Base-by-base conservation (phyloP, 2,888 invertebrate species). In the Laspeyria flexula region DNA sequence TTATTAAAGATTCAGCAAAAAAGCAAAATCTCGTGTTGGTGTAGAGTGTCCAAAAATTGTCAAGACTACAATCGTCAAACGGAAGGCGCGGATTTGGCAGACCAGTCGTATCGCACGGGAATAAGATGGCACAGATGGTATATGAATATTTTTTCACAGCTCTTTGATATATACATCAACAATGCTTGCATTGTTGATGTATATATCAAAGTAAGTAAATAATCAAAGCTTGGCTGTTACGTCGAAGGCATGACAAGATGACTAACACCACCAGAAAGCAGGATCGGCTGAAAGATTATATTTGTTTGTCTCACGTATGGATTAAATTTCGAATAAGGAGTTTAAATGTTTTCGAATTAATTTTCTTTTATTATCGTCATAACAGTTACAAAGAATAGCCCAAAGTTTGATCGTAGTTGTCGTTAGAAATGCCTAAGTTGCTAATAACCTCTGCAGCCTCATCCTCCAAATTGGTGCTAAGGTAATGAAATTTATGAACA, bases 21-120 rank as follows among this genome's bases (percentile, higher is more conserved):
- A 29, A 29, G 29, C 29, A n/a, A 29, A 29, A 29, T 29, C 29
- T 11, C 29, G 29, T 29, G 29, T 29, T 11, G 29, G 11, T 29
- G 29, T 29, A 29, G 27, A 27, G 11, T 29, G 29, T 29, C 11
- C 29, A 29, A 29, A 29, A 11, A 40, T 50, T 15, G 50, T 51
- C 7, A 54, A 23, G 33, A 40, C 12, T 43, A 52, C 11, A 44
- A 48, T 16, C 48, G 39, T 18, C 45, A 52, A 11, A 52, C 42
- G 38, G 52, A 31, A 15, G 46, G 51, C 7, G 41, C 43, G 1
- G 43, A 54, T 41, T 41, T 54, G 35, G 65, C 65, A 21, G 62
- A 66, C 43, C 67, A 69, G 71, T 54, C 70, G 43, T 64, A 68
- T 39, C 65, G 68, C 55, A 71, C 62, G 11, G 62, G 61, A 23